phyloP scores from a whole-genome alignment of 2,113 vertebrate species.

The Thunnus thynnus region DNA sequence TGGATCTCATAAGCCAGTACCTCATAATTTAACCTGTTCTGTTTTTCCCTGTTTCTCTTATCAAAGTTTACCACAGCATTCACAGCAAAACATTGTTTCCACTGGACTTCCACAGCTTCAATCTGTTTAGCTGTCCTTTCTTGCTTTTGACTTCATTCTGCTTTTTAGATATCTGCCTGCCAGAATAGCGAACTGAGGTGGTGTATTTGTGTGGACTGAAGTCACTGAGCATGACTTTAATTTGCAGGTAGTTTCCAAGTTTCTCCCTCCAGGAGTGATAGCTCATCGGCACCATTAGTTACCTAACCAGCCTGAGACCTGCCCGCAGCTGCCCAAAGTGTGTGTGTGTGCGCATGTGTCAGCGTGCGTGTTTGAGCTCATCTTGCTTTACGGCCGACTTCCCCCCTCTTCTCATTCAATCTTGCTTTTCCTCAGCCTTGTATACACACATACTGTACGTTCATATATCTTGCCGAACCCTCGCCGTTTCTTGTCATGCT shows the following conservation, averaged over 20 bases:
- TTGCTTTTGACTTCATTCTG: constrained; percentile 27
- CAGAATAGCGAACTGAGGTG: constrained; percentile 32
- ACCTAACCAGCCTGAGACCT: constrained; percentile 80
- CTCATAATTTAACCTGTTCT: not conserved
- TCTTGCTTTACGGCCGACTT: constrained; percentile 65
- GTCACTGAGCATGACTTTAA: constrained; percentile 77
- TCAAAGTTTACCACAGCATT: not conserved
- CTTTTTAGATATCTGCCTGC: constrained; percentile 38
- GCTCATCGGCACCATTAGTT: constrained; percentile 78
- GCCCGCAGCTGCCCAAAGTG: constrained; percentile 56
- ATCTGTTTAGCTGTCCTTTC: not conserved
- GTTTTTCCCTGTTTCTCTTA: not conserved
- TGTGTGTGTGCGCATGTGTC: constrained; percentile 11
- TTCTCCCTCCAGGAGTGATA: constrained; percentile 76
- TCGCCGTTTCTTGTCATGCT: constrained; percentile 6
- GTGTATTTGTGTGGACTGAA: constrained; percentile 58
- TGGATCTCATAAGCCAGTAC: not conserved
- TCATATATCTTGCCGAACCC: constrained; percentile 19
- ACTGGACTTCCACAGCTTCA: not conserved
- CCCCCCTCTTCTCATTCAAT: constrained; percentile 62
- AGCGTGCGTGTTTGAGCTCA: constrained; percentile 39
- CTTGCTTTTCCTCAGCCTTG: constrained; percentile 37
- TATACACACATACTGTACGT: constrained; percentile 8
- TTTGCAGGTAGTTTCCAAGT: constrained; percentile 79
- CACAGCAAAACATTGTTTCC: not conserved